Percentiles rank a stretch among this genome's conserved stretches.
Conservation (phyloP, 2,113 vertebrate species). For the Balaenoptera acutorostrata region DNA sequence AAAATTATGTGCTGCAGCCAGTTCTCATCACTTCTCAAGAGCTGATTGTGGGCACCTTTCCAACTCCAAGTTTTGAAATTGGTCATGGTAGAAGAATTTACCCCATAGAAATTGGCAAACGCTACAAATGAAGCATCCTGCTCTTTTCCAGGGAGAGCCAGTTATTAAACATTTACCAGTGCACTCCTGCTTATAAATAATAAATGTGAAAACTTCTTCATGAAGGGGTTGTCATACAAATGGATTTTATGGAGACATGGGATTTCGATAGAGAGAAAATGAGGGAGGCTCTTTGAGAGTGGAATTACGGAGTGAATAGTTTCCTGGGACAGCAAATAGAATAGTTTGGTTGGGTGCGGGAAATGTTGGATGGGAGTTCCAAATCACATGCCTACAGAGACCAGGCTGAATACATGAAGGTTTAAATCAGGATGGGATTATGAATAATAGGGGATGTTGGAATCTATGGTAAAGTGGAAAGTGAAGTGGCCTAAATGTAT, state of each 20-base stretch:
- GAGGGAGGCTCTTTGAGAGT: background rate
- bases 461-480: background rate
- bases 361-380: background rate
- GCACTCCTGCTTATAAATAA: background rate
- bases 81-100: background rate
- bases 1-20: background rate
- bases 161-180: background rate
- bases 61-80: background rate
- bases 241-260: background rate
- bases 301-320: background rate
- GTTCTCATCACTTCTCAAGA: background rate
- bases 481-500: background rate
- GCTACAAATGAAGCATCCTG: background rate
- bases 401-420: background rate
- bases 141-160: background rate
- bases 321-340: background rate
- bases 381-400: background rate
- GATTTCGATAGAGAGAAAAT: background rate
- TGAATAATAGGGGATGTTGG: background rate
- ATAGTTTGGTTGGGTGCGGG: background rate
- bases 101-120: background rate
- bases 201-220: background rate
- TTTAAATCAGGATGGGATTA: background rate
- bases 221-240: background rate
- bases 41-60: background rate